Evolutionary conservation across 2,797 vertebrate species (phyloP).

Genomic region (Anomalospiza imberbis): DNA sequence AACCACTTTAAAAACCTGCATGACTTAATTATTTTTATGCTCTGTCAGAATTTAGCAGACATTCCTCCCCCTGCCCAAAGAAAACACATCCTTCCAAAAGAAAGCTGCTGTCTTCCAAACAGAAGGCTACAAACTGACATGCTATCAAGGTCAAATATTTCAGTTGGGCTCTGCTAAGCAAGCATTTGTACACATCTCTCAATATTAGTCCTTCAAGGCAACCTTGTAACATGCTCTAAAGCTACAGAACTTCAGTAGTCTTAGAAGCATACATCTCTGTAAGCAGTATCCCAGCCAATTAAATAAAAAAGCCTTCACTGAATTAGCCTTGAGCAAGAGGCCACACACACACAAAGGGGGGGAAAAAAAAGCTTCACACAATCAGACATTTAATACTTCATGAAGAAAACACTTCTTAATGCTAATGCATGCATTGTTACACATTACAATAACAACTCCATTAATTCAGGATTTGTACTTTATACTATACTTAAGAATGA

Average conservation of each 20-base stretch:
- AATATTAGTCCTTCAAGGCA: background rate
- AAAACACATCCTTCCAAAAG: background rate
- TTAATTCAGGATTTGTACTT: background rate
- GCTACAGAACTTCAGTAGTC: background rate
- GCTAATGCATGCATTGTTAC: accelerated
- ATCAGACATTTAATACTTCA: background rate
- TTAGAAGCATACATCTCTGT: accelerated
- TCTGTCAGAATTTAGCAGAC: background rate
- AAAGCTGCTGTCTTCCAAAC: background rate
- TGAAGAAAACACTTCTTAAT: background rate
- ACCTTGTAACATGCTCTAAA: background rate
- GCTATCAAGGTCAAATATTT: background rate
- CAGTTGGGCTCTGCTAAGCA: background rate
- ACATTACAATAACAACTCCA: background rate
- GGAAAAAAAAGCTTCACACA: background rate
- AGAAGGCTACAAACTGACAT: background rate
- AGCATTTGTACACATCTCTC: background rate
- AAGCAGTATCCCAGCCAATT: background rate
- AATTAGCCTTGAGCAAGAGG: background rate
- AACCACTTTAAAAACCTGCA: accelerated
- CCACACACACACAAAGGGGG: too few species aligned
- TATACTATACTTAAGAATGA: background rate
- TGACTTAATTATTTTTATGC: background rate
- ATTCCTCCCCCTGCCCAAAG: background rate
- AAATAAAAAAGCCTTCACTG: background rate